Conservation (phyloP, 2,797 vertebrate species). For the Bradypodion ventrale region DNA sequence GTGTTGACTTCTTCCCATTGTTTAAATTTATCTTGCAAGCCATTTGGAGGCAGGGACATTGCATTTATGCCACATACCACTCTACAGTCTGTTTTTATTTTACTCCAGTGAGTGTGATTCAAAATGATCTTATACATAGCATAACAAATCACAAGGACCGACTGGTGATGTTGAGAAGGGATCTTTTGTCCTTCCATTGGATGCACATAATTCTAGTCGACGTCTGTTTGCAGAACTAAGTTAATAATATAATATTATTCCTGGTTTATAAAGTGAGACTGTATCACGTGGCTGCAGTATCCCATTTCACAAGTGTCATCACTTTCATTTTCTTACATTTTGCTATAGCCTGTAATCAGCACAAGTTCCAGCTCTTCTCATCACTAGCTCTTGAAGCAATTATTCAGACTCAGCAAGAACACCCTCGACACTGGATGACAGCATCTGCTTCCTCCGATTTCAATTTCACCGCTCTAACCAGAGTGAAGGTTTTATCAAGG, state of each 20-base stretch:
- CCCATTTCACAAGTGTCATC: slow-evolving; percentile 59
- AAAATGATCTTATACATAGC: background rate
- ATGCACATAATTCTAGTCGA: too few species aligned
- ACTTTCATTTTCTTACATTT: slow-evolving; percentile 70
- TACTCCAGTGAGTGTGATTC: background rate
- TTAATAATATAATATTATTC: background rate
- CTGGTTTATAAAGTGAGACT: background rate
- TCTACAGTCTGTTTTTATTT: background rate
- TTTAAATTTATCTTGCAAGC: background rate
- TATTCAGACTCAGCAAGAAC: slow-evolving; percentile 78
- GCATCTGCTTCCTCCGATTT: slow-evolving; percentile 68
- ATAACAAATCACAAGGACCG: background rate
- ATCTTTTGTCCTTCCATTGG: background rate
- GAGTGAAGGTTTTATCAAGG: slow-evolving; percentile 4
- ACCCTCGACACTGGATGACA: slow-evolving; percentile 65
- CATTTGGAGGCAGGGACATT: background rate
- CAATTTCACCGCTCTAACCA: slow-evolving; percentile 58
- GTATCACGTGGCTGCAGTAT: slow-evolving; percentile 29
- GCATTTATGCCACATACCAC: background rate
- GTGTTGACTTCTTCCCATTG: background rate
- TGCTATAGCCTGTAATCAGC: slow-evolving; percentile 70
- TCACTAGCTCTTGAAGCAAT: slow-evolving; percentile 76
- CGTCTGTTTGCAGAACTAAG: fast-evolving
- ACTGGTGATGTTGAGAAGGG: background rate
- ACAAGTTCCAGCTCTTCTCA: slow-evolving; percentile 70